Conservation (phyloP, 2,888 invertebrate species). For the Hypercompe scribonia region DNA sequence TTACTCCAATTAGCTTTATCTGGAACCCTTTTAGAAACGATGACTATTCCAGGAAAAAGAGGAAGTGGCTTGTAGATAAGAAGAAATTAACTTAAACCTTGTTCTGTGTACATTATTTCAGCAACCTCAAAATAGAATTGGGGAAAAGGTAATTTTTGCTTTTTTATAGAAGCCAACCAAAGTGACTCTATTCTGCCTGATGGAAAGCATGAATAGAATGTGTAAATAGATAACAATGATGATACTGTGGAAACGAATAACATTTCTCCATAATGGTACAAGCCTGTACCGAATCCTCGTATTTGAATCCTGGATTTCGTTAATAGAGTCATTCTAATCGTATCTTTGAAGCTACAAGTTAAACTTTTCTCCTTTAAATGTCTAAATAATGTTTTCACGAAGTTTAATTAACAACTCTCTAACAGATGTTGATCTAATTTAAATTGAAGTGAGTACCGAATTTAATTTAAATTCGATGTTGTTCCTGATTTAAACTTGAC, state of each 20-base stretch:
- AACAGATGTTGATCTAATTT: background rate
- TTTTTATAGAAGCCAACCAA: too few species aligned
- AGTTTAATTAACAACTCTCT: background rate
- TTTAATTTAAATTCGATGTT: background rate
- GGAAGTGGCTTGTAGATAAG: too few species aligned
- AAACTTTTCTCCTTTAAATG: background rate
- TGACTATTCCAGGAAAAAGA: too few species aligned
- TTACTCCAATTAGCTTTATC: too few species aligned
- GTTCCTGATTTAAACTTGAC: background rate
- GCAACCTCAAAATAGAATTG: background rate
- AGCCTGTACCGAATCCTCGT: background rate
- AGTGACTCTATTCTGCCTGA: too few species aligned
- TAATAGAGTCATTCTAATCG: background rate
- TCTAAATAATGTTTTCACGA: background rate
- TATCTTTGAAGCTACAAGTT: background rate
- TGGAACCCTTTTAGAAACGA: too few species aligned
- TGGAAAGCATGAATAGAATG: too few species aligned
- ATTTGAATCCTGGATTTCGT: background rate
- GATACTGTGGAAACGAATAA: background rate
- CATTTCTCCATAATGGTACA: background rate
- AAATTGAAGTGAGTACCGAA: background rate
- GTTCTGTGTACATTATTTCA: too few species aligned
- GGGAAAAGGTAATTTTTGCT: background rate
- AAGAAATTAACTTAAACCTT: too few species aligned
- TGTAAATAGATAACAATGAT: background rate